Conservation (phyloP, 2,113 vertebrate species). For the Aphyosemion australe region DNA sequence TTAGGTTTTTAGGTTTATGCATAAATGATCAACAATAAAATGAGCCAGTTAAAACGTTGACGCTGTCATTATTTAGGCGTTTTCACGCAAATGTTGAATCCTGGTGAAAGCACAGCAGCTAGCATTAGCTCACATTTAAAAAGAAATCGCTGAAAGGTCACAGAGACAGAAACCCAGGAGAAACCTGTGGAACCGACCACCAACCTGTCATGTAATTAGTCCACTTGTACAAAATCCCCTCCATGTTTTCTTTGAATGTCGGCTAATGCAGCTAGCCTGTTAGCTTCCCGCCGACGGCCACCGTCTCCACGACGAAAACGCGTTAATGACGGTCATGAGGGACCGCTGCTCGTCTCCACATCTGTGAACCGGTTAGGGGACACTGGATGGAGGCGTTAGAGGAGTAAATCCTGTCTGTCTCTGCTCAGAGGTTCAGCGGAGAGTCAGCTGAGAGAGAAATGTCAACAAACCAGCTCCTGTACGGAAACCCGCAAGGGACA, state of each 20-base stretch:
- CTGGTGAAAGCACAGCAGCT: no score
- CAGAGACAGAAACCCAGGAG: no score
- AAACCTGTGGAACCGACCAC: slow-evolving; percentile 12
- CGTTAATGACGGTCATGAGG: background rate
- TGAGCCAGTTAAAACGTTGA: no score
- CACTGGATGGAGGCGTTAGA: background rate
- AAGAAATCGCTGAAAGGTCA: no score
- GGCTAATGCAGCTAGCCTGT: slow-evolving; percentile 14
- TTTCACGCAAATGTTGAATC: no score
- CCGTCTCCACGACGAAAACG: background rate
- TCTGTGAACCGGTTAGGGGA: background rate
- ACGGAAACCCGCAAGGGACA: slow-evolving; percentile 26
- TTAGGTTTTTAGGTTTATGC: no score
- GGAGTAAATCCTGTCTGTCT: background rate
- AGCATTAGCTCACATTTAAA: no score
- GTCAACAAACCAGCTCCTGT: slow-evolving; percentile 54
- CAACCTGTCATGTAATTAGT: slow-evolving; percentile 97
- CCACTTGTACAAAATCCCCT: slow-evolving; percentile 94
- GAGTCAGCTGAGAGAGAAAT: slow-evolving; percentile 37
- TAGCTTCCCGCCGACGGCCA: slow-evolving; percentile 13
- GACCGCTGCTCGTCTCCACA: background rate
- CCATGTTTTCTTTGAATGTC: slow-evolving; percentile 78
- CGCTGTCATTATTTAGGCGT: no score
- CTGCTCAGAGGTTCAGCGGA: background rate
- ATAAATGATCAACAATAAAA: no score